phyloP scores from a whole-genome alignment of 2,113 vertebrate species.

The Tetrax tetrax region DNA sequence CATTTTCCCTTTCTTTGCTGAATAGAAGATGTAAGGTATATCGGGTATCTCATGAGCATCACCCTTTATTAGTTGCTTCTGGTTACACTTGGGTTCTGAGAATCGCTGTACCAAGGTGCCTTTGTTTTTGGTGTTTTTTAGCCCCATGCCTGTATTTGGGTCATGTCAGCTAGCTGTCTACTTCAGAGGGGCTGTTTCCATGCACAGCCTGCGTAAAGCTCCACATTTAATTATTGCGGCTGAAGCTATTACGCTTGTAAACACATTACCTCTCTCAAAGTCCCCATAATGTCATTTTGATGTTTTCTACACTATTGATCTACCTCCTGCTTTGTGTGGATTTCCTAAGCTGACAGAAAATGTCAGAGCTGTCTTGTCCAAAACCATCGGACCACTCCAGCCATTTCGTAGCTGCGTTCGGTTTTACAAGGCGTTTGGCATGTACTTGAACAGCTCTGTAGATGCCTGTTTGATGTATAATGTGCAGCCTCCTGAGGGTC shows the following conservation, averaged over 20 bases:
- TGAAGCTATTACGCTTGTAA: background rate
- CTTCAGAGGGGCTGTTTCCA: background rate
- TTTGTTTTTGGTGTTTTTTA: background rate
- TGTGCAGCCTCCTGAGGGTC: background rate
- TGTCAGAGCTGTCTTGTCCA: background rate
- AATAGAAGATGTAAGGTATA: background rate
- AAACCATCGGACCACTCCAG: background rate
- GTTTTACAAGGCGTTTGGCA: background rate
- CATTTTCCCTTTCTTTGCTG: background rate
- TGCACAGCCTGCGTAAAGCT: background rate
- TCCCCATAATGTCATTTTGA: constrained; percentile 28
- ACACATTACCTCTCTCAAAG: constrained; percentile 1
- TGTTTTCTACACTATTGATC: background rate
- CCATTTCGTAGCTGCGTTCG: background rate
- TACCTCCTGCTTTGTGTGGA: background rate
- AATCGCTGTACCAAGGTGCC: background rate
- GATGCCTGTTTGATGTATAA: constrained; percentile 12
- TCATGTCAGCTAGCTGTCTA: background rate
- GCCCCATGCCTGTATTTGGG: background rate
- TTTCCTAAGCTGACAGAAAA: background rate
- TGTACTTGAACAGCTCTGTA: background rate
- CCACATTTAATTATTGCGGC: constrained; percentile 27
- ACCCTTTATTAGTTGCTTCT: background rate
- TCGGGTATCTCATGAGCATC: background rate
- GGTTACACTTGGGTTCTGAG: background rate